A percentile compares a stretch with the other conserved stretches of the same genome.
Evolutionary conservation across 1,140 invertebrate species (phyloP).

Genomic region (Agraylea sexmaculata): DNA sequence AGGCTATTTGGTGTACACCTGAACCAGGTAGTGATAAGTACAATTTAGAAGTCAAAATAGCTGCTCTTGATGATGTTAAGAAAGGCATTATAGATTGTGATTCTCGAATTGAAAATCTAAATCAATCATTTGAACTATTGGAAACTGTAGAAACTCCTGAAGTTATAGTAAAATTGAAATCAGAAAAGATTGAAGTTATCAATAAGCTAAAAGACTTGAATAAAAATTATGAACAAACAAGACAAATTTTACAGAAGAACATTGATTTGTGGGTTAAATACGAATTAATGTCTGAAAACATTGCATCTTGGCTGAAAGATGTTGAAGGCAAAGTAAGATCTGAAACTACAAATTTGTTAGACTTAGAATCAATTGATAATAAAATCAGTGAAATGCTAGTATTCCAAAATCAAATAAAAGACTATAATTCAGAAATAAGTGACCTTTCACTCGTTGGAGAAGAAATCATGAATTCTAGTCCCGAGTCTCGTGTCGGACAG

Average conservation of each 20-base stretch:
- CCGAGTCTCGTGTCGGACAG: slow-evolving; percentile 69
- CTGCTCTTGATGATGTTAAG: slow-evolving; percentile 66
- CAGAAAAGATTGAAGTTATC: slow-evolving; percentile 51
- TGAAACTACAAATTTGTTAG: slow-evolving; percentile 58
- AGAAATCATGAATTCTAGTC: slow-evolving; percentile 59
- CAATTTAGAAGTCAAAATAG: slow-evolving; percentile 83
- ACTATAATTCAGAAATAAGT: slow-evolving; percentile 53
- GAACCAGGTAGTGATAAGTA: slow-evolving; percentile 80
- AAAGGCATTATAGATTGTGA: slow-evolving; percentile 58
- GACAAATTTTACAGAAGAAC: slow-evolving; percentile 55
- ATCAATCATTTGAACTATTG: slow-evolving; percentile 53
- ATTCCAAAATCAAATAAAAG: slow-evolving; percentile 49
- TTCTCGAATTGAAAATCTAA: slow-evolving; percentile 49
- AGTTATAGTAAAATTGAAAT: slow-evolving; percentile 47
- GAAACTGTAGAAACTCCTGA: slow-evolving; percentile 55
- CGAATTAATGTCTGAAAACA: slow-evolving; percentile 61
- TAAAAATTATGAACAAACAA: slow-evolving; percentile 54
- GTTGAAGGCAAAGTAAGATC: slow-evolving; percentile 66
- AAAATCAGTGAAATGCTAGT: slow-evolving; percentile 59
- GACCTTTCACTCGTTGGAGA: slow-evolving; percentile 56
- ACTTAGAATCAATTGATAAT: slow-evolving; percentile 54
- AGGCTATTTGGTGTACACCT: slow-evolving; percentile 83
- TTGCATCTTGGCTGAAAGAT: slow-evolving; percentile 76
- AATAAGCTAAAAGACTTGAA: slow-evolving; percentile 58
- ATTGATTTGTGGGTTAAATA: slow-evolving; percentile 71